These are phyloP conservation scores for Plecotus auritus DNA, from an alignment of 2,113 vertebrate species.

Conservation along the genomic window DNA sequence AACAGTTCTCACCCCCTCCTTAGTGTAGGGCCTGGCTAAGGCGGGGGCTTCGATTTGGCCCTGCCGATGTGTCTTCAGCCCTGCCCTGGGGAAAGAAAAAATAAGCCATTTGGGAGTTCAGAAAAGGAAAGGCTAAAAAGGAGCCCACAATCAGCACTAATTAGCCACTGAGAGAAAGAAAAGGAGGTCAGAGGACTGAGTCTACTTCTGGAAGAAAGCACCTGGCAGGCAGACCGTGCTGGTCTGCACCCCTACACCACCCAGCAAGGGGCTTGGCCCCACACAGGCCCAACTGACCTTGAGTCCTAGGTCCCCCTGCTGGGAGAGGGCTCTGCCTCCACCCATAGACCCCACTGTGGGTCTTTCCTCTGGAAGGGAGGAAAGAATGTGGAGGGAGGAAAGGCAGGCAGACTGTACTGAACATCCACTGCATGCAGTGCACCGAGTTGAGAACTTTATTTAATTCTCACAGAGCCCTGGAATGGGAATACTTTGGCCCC, in stretches of 20 bases:
- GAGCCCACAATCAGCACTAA: constrained; percentile 65
- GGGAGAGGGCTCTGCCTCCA: not conserved
- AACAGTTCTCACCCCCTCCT: not conserved
- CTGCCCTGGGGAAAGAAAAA: not conserved
- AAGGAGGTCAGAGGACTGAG: constrained; percentile 67
- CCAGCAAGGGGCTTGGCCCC: not conserved
- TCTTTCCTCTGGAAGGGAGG: not conserved
- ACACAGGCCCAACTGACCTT: not conserved
- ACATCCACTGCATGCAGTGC: not conserved
- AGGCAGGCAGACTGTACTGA: not conserved
- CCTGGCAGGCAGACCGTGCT: not conserved
- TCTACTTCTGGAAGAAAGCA: constrained; percentile 26
- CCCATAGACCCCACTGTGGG: not conserved
- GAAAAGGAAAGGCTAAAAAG: constrained; percentile 75
- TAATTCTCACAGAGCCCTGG: not conserved
- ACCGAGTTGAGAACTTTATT: not conserved
- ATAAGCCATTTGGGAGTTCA: constrained; percentile 60
- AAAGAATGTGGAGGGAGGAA: no score
- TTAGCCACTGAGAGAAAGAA: constrained; percentile 56
- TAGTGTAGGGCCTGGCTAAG: not conserved
- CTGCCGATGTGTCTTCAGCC: not conserved
- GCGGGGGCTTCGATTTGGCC: not conserved
- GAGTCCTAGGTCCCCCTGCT: not conserved
- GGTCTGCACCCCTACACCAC: not conserved
- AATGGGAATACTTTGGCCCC: not conserved